phyloP scores from a whole-genome alignment of 2,888 invertebrate genomes.

The Orthonevra nobilis region DNA sequence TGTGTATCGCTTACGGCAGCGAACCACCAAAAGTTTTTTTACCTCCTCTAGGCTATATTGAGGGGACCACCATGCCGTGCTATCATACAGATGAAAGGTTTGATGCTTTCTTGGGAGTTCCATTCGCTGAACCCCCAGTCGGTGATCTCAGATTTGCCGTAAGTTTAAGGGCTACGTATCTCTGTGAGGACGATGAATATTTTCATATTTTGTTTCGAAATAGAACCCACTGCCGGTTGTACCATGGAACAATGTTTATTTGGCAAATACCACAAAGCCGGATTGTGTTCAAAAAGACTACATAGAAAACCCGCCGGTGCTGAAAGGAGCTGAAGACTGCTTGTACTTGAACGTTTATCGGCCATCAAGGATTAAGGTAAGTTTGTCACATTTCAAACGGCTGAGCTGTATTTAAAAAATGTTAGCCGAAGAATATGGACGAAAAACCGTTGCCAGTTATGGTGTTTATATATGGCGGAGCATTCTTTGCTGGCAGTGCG shows the following conservation, averaged over 20 bases:
- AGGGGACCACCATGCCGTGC: conserved; percentile 74
- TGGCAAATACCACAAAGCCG: conserved; percentile 77
- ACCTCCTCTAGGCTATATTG: conserved; percentile 74
- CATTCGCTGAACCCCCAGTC: conserved; percentile 77
- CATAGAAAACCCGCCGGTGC: conserved; percentile 71
- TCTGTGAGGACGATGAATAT: background rate
- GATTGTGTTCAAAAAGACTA: conserved; percentile 81
- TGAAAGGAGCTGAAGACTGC: conserved; percentile 81
- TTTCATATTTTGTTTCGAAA: conserved; percentile 3
- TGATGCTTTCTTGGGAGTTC: conserved; percentile 78
- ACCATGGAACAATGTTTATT: conserved; percentile 72
- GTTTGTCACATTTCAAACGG: too few relatives aligned
- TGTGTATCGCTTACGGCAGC: too few relatives aligned
- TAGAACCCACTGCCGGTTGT: conserved; percentile 75
- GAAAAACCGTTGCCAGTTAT: conserved; percentile 79
- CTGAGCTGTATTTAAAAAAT: conserved; percentile 20
- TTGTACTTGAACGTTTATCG: conserved; percentile 81
- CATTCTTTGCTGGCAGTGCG: conserved; percentile 81
- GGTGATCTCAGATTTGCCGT: conserved; percentile 76
- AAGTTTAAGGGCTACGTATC: conserved; percentile 59
- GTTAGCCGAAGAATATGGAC: too few relatives aligned
- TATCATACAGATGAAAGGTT: conserved; percentile 73
- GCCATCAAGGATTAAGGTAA: conserved; percentile 75
- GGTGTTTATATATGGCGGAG: conserved; percentile 82
- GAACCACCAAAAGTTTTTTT: conserved; percentile 73